Evolutionary conservation across 2,797 vertebrate genomes (phyloP), one percentile per base, ranked within the genome.

Genomic region (Myotis pilosus): DNA sequence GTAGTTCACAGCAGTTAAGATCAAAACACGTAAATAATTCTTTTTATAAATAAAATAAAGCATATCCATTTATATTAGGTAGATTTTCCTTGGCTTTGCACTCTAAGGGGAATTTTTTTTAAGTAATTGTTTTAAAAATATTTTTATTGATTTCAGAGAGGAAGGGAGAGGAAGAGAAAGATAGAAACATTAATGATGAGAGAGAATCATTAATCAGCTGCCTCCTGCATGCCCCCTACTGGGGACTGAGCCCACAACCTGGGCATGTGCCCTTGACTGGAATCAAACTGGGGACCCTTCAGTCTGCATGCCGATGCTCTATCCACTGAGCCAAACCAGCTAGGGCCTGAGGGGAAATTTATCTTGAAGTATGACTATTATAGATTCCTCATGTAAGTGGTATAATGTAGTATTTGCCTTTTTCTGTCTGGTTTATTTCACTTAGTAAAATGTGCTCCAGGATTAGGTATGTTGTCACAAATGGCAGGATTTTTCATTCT

Each of bases 61-160:
- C 49, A 41, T 84, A 75, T 93, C 78, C 94, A 75, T 75, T 89
- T 88, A 87, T 57, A 92, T 28, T 78, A 62, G 69, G 69, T 36
- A 47, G 1, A 57, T 75, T 90, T 92, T 86, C 8, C 81, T 7
- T 83, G 30, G 47, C 38, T 94, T 69, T 83, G 33, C 28, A 17
- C 25, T 89, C 41, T 75, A n/a, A 94, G 6, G n/a, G 62, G 49
- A 92, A 94, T 28, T 60, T 60, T 60, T 25, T 60, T 60, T 28
- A 60, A 60, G 57, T 2, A 28, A 60, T 28, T 60, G 25, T 60
- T 60, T 60, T 13, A 28, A 28, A 60, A 28, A 60, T 57, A 28
- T 60, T 28, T 60, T 60, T 60, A 28, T 28, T 60, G 57, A 60
- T 60, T 60, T 60, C 57, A 60, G 57, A 25, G 57, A 60, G 57